phyloP scores from a whole-genome alignment of 2,113 vertebrate genomes.

The Cyphomyrus discorhynchus region DNA sequence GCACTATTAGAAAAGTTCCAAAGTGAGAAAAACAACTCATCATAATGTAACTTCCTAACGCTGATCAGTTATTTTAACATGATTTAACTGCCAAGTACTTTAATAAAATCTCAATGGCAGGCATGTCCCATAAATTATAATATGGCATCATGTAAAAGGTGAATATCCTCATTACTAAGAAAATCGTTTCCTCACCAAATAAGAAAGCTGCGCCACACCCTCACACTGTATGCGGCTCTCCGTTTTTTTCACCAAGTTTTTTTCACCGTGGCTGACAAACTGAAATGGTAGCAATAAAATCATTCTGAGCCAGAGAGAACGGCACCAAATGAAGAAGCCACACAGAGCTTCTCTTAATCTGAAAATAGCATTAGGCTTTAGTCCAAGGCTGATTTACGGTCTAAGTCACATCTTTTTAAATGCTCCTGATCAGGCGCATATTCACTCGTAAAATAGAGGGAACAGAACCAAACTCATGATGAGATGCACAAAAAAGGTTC shows the following conservation, averaged over 20 bases:
- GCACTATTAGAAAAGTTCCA: neutral
- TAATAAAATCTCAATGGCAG: neutral
- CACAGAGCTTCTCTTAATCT: slow-evolving; percentile 13
- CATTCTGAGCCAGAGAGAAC: slow-evolving; percentile 17
- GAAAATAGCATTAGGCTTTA: slow-evolving; percentile 21
- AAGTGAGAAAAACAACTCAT: neutral
- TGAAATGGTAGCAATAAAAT: slow-evolving; percentile 23
- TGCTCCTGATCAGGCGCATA: slow-evolving; percentile 22
- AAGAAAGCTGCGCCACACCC: neutral
- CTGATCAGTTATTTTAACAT: neutral
- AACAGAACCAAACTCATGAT: slow-evolving; percentile 8
- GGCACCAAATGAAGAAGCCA: neutral
- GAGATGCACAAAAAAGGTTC: slow-evolving; percentile 4
- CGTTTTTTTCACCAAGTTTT: neutral
- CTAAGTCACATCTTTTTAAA: slow-evolving; percentile 18
- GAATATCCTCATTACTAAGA: neutral
- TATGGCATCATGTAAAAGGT: neutral
- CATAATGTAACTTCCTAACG: neutral
- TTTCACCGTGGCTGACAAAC: neutral
- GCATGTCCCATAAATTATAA: neutral
- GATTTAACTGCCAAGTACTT: neutral
- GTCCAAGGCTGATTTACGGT: slow-evolving; percentile 24
- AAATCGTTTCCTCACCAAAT: slow-evolving; percentile 12
- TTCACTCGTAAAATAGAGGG: slow-evolving; percentile 13
- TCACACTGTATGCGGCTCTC: neutral